Evolutionary conservation across 2,797 vertebrate species (phyloP), one percentile per base, ranked within the genome.

Genomic region (Gadopsis marmoratus): DNA sequence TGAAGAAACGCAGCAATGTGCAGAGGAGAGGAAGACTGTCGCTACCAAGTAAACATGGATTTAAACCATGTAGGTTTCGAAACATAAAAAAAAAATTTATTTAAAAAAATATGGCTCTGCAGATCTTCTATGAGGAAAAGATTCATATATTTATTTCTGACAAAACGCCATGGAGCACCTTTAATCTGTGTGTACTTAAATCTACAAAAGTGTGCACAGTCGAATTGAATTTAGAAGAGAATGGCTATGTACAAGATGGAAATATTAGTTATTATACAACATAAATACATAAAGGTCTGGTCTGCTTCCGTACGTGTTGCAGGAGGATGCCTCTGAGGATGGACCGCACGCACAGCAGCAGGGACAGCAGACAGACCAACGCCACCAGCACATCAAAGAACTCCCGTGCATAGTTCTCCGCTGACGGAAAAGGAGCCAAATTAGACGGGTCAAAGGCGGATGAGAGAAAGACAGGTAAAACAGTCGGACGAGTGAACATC

Each of bases 281-380:
- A 16, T 16, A 5, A 41, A 39, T 26, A 23, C 21, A 82, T 2
- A n/a, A 66, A 23, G 11, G 13, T 39, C 31, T 5, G 6, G 17
- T 56, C 13, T 13, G 2, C 21, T 31, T 23, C 19, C 87, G 94
- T 90, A 99, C 97, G 0, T 94, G 90, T 82, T 98, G 97, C 78
- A 99, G 94, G 31, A 95, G 56, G 82, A 98, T 74, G 17, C 97
- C 97, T 37, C 96, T 94, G 77, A 98, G 51, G 89, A 98, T 95
- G 45, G 97, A 99, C 81, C 97, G 97, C 0, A 96, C 95, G 0
- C 97, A 98, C 45, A 98, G 94, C 86, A 96, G 51, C 85, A 98
- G 95, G 17, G 97, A 99, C 66, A 97, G 85, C 10, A 94, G 74
- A 41, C 97, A 98, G 11, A 95, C 93, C 0, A 96, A 64, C 1